Evolutionary conservation across 2,888 invertebrate species (phyloP).

Genomic region (Morinoia aosen): DNA sequence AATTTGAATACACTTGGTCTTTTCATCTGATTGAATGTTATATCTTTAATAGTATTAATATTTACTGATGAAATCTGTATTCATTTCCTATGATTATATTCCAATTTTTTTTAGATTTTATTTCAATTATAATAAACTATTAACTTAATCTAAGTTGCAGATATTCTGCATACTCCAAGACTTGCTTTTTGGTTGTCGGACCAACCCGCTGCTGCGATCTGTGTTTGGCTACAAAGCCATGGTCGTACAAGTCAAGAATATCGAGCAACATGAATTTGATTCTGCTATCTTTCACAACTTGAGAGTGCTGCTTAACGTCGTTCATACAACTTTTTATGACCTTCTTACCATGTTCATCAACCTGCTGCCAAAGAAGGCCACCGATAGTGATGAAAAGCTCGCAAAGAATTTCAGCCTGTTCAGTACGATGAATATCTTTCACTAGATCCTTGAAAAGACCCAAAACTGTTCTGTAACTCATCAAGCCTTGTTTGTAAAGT

Average conservation of each 20-base stretch:
- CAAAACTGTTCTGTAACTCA: neutral
- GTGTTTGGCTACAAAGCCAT: slow-evolving; percentile 7
- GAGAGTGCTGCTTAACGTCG: neutral
- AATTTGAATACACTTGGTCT: no score
- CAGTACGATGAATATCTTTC: neutral
- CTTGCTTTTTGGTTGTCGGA: slow-evolving; percentile 1
- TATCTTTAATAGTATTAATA: no score
- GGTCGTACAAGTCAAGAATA: slow-evolving; percentile 26
- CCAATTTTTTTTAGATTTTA: no score
- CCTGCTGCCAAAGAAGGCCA: neutral
- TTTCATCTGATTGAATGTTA: no score
- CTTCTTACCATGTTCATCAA: neutral
- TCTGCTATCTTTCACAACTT: slow-evolving; percentile 32
- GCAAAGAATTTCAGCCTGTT: slow-evolving; percentile 18
- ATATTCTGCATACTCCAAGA: neutral
- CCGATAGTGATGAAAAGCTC: slow-evolving; percentile 34
- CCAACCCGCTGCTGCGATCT: neutral
- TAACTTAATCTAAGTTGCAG: no score
- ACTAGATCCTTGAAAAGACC: neutral
- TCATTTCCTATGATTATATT: no score
- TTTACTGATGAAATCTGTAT: no score
- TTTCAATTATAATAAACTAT: no score
- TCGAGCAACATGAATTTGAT: slow-evolving; percentile 38
- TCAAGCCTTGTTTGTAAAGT: slow-evolving; percentile 7
- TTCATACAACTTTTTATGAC: neutral